Base-by-base conservation (phyloP, 1,140 invertebrate species). In the Apocrypta bakeri region DNA sequence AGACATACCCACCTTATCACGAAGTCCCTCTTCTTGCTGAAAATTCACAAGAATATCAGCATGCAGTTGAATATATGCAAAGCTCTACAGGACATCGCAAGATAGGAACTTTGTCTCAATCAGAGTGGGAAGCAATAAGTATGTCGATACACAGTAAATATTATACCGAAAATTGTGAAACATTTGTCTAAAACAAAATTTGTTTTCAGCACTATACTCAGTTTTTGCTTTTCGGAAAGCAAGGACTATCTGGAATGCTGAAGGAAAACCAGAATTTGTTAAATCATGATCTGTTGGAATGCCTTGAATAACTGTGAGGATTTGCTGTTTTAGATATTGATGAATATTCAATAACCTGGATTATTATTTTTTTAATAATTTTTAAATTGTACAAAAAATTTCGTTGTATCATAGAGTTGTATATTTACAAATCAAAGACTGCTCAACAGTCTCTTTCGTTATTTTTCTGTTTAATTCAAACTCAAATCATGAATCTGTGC, bases 121-220 rank as follows among this genome's bases (percentile, higher is more conserved):
- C 95, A 24, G 98, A 99, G 92, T 99, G 98, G 98, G 98, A 99
- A 93, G 97, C 96, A 78, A 94, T 95, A 82, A 96, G 97, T 97
- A 93, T 96, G 95, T 94, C 85, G 68, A 79, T 93, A 81, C 81
- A 79, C 21, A 82, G 56, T 11, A 17, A 68, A 33, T 31, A 17
- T 63, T n/a, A 40, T 64, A 48, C 84, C 61, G 79, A 86, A 83
- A 76, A 68, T 21, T 81, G 80, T 78, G 68, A 0, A 83, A 73
- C 72, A 66, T 56, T 37, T 82, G 79, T 66, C 78, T 40, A 75
- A 48, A 83, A 73, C 31, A 37, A 68, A 21, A 84, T 80, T 86
- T 88, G 85, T 90, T 96, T 96, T 88, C 91, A 97, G 96, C 96
- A 76, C 90, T 98, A 27, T 98, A 98, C 90, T 92, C 96, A 87